Base-by-base conservation (phyloP, 2,113 vertebrate genomes). In the Callipepla squamata region DNA sequence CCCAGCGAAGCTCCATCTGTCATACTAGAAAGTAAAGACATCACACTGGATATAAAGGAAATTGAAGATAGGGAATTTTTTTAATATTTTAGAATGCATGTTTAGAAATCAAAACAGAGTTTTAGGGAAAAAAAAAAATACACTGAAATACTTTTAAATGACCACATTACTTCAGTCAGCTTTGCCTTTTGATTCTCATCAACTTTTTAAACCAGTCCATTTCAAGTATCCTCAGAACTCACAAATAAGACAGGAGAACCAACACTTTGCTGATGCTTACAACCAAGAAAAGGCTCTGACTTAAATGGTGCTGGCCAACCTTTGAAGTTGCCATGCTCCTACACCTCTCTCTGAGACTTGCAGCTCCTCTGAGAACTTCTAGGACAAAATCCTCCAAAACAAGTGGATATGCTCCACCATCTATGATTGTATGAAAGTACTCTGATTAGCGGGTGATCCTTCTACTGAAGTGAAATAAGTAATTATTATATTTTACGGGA, bases 401-500 rank as follows among this genome's bases (percentile, higher is more conserved):
- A 91, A 95, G 70, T 80, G 45, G 77, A 77, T 92, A 66, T 58
- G 89, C 38, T 92, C 48, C 45, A 36, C 34, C 61, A 36, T 62
- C 70, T 90, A 45, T 57, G 58, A 87, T 89, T 97, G 96, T 95
- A 83, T 92, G 93, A 45, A 80, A 89, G 58, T 50, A 68, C 19
- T 86, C 92, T 92, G 62, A 91, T 96, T 93, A 95, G 77, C 77
- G 91, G 18, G 28, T 94, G 84, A 85, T 68, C 67, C 30, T 90
- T 91, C 81, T 75, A 76, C 80, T 78, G 83, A 94, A 95, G 19
- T 42, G 44, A 80, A 61, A 23, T 91, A 91, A 80, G 45, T 72
- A 72, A 91, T 85, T 91, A 84, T 69, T 90, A 63, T 84, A n/a
- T 80, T 93, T 97, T 91, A 88, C n/a, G 86, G 62, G 65, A 63